Percentiles rank a stretch among this genome's conserved stretches.
Conservation (phyloP, 2,113 vertebrate species). For the Trichechus manatus region DNA sequence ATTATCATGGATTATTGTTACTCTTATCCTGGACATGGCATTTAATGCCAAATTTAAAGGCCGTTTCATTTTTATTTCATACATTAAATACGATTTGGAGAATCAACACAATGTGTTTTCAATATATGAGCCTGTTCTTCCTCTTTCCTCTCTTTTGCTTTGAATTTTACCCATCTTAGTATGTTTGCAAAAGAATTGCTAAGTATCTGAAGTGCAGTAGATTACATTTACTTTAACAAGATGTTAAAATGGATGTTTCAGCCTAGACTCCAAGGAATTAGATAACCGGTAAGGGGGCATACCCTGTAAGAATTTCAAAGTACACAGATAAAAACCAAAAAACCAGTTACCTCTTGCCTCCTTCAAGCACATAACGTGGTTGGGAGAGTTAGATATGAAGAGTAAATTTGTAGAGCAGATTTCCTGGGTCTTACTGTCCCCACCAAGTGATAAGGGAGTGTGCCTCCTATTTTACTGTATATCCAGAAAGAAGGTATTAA, state of each 20-base stretch:
- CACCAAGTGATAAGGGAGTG: background rate
- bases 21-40: background rate
- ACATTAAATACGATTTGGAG: background rate
- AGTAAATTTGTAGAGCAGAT: background rate
- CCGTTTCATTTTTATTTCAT: constrained; percentile 22
- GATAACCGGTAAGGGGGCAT: background rate
- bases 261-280: background rate
- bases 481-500: background rate
- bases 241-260: background rate
- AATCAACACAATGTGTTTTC: background rate
- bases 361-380: background rate
- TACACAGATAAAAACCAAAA: background rate
- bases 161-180: background rate
- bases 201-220: background rate
- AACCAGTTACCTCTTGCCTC: background rate
- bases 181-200: background rate
- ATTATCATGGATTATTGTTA: background rate
- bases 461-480: background rate
- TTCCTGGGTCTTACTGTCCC: background rate
- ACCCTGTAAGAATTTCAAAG: background rate
- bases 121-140: background rate
- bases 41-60: background rate
- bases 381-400: background rate
- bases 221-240: background rate
- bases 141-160: background rate